Conservation (phyloP, 1,140 invertebrate species). For the Leptestheria dahalacensis region DNA sequence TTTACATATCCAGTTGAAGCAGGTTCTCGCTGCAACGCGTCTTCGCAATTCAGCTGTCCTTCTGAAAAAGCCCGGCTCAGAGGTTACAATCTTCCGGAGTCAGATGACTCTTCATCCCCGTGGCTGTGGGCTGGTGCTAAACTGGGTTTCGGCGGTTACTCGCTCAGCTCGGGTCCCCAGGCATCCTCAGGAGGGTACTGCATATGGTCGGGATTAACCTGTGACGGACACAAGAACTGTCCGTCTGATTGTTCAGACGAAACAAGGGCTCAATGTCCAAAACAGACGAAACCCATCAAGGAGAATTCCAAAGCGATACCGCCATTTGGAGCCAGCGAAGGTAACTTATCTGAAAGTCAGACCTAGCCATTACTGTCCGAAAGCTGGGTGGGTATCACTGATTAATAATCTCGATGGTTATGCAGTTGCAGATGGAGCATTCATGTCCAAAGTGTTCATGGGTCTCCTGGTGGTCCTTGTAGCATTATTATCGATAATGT, state of each 20-base stretch:
- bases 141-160: neutral
- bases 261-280: neutral
- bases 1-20: neutral
- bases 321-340: neutral
- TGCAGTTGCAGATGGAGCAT: neutral
- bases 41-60: neutral
- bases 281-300: neutral
- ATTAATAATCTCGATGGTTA: neutral
- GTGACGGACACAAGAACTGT: neutral
- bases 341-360: neutral
- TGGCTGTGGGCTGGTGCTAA: neutral
- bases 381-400: neutral
- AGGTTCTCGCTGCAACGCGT: neutral
- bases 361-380: neutral
- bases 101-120: neutral
- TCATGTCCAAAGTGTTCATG: neutral
- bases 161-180: neutral
- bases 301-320: neutral
- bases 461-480: neutral
- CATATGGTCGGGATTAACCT: neutral
- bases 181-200: neutral
- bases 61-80: neutral
- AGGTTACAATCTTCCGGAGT: neutral
- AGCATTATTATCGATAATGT: neutral
- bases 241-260: neutral